Percentiles rank a stretch among this genome's conserved stretches.
These are phyloP conservation scores for Podarcis siculus DNA, from an alignment of 2,797 vertebrate species.

Conservation along the genomic window DNA sequence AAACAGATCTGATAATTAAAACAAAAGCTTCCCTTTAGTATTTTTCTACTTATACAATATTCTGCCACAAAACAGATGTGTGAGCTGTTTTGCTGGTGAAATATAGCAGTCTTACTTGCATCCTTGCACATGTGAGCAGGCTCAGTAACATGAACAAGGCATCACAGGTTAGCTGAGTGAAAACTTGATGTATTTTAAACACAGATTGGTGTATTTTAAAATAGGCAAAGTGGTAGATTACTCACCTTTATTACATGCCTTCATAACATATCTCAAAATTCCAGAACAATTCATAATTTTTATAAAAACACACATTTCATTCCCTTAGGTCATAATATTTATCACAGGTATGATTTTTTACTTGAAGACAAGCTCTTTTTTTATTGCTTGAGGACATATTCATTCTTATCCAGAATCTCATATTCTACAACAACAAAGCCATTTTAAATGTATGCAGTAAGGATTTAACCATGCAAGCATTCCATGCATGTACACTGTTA, in stretches of 20 bases:
- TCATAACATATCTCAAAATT: conserved; percentile 33
- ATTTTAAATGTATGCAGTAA: not conserved
- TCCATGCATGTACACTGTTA: not conserved
- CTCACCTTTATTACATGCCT: conserved; percentile 35
- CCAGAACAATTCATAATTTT: conserved; percentile 41
- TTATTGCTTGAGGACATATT: not conserved
- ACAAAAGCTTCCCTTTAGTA: conserved; percentile 43
- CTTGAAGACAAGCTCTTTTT: not conserved
- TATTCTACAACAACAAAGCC: not conserved
- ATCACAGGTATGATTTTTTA: not conserved
- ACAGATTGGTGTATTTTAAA: conserved; percentile 19
- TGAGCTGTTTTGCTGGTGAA: conserved; percentile 45
- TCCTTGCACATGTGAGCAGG: conserved; percentile 54
- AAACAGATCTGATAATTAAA: conserved; percentile 48
- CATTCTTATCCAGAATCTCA: conserved; percentile 7
- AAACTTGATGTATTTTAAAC: conserved; percentile 46
- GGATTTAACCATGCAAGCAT: not conserved
- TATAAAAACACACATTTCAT: conserved; percentile 46
- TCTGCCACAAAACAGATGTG: conserved; percentile 19
- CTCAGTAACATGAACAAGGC: not conserved
- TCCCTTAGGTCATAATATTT: conserved; percentile 47
- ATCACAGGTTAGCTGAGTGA: conserved; percentile 18
- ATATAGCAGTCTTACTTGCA: conserved; percentile 27
- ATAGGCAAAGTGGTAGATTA: conserved; percentile 49
- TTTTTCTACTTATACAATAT: conserved; percentile 58